Percentiles rank a stretch among this genome's conserved stretches.
These are phyloP conservation scores for Catharus fuscescens DNA, from an alignment of 2,113 vertebrate genomes.

Conservation along the genomic window DNA sequence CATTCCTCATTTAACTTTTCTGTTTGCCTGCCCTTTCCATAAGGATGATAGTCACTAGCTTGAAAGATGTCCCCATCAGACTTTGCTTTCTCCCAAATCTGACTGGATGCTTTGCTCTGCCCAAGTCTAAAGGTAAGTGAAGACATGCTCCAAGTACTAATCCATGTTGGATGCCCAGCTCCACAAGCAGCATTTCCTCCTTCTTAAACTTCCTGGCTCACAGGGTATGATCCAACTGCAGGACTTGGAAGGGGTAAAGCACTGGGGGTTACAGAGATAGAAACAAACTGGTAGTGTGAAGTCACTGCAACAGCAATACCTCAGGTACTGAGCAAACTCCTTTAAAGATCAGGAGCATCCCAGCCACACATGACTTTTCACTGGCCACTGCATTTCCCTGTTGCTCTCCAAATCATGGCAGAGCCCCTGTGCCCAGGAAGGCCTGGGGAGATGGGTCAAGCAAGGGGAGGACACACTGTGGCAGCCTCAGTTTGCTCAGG, in stretches of 20 bases:
- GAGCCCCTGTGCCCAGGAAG: background rate
- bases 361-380: rapidly evolving
- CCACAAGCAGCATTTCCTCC: background rate
- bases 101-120: background rate
- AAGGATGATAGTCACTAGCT: background rate
- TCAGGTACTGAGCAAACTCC: background rate
- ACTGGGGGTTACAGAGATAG: background rate
- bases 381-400: background rate
- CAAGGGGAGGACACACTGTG: rapidly evolving
- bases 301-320: background rate
- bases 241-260: background rate
- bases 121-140: background rate
- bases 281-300: background rate
- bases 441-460: background rate
- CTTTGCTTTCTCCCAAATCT: background rate
- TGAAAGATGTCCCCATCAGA: background rate
- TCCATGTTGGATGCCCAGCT: background rate
- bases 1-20: background rate
- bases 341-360: background rate
- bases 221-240: background rate
- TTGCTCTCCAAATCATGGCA: background rate
- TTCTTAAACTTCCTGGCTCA: background rate
- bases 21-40: background rate
- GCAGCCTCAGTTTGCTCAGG: background rate
- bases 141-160: background rate